Evolutionary conservation across 1,140 invertebrate genomes (phyloP).

Genomic region (Pachypsylla venusta): DNA sequence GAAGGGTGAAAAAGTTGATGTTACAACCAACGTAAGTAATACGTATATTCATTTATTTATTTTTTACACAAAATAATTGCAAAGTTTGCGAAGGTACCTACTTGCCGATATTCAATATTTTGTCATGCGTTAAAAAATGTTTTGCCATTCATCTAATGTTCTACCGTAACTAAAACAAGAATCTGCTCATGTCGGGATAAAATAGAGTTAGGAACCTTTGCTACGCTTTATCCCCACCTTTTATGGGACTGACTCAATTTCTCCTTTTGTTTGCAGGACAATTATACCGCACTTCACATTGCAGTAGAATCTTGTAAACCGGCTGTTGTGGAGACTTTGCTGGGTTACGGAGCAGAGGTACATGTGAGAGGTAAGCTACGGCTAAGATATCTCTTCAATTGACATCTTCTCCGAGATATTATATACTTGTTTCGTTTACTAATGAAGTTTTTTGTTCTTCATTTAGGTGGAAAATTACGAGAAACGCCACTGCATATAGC

Average conservation of each 20-base stretch:
- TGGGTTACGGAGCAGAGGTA: slow-evolving; percentile 93
- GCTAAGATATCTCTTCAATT: not conserved
- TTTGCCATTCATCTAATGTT: too few relatives aligned
- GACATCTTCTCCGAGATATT: too few relatives aligned
- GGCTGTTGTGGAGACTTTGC: slow-evolving; percentile 84
- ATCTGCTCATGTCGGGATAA: too few relatives aligned
- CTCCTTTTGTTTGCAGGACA: slow-evolving; percentile 73
- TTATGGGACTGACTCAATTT: too few relatives aligned
- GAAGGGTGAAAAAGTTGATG: slow-evolving; percentile 91
- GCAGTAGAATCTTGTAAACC: slow-evolving; percentile 95
- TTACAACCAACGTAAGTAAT: slow-evolving; percentile 74
- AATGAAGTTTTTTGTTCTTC: too few relatives aligned
- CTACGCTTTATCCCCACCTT: too few relatives aligned
- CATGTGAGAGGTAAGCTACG: slow-evolving; percentile 70
- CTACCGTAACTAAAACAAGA: too few relatives aligned
- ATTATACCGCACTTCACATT: slow-evolving; percentile 95
- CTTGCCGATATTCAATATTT: not conserved
- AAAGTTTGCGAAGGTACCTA: slow-evolving; percentile 5
- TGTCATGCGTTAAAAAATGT: too few relatives aligned
- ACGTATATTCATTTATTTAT: slow-evolving; percentile 10
- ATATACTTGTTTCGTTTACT: too few relatives aligned
- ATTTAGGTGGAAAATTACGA: slow-evolving; percentile 51
- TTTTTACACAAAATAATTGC: not conserved
- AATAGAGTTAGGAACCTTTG: too few relatives aligned
- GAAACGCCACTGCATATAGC: slow-evolving; percentile 95